phyloP scores from a whole-genome alignment of 2,888 invertebrate genomes.

The Synergus japonicus region DNA sequence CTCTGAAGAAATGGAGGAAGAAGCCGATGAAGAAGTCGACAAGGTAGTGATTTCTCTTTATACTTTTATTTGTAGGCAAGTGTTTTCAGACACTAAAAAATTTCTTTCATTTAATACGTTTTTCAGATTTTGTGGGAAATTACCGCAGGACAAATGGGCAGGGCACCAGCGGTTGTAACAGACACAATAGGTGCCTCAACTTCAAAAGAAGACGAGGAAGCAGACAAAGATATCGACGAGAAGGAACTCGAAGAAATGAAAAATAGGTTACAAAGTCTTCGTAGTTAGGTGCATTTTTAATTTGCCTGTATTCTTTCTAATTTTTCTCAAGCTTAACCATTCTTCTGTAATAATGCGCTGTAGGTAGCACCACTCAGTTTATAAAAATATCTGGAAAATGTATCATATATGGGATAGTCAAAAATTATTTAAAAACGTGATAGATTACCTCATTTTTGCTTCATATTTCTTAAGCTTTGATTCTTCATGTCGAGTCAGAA shows the following conservation, averaged over 20 bases:
- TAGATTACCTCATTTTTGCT: too few relatives aligned
- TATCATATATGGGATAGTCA: neutral
- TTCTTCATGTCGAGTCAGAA: neutral
- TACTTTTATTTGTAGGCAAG: neutral
- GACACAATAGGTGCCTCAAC: conserved; percentile 81
- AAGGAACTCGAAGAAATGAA: conserved; percentile 96
- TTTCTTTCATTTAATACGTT: conserved; percentile 36
- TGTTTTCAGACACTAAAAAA: conserved; percentile 13
- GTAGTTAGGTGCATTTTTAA: conserved; percentile 82
- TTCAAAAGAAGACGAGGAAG: conserved; percentile 81
- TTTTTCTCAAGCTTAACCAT: neutral
- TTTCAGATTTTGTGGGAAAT: conserved; percentile 89
- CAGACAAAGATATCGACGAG: conserved; percentile 83
- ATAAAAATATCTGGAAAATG: neutral
- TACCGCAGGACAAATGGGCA: conserved; percentile 94
- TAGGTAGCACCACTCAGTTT: neutral
- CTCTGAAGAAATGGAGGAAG: conserved; percentile 97
- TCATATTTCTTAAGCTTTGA: neutral
- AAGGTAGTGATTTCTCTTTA: conserved; percentile 80
- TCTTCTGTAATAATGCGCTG: conserved; percentile 1
- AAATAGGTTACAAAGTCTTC: conserved; percentile 89
- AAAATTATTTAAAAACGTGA: neutral
- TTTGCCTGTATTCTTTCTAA: neutral
- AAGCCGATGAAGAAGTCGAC: conserved; percentile 95
- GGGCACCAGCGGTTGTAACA: conserved; percentile 90